Percentiles rank a stretch among this genome's conserved stretches.
phyloP scores from a whole-genome alignment of 2,888 invertebrate species.

The Zele albiditarsus region DNA sequence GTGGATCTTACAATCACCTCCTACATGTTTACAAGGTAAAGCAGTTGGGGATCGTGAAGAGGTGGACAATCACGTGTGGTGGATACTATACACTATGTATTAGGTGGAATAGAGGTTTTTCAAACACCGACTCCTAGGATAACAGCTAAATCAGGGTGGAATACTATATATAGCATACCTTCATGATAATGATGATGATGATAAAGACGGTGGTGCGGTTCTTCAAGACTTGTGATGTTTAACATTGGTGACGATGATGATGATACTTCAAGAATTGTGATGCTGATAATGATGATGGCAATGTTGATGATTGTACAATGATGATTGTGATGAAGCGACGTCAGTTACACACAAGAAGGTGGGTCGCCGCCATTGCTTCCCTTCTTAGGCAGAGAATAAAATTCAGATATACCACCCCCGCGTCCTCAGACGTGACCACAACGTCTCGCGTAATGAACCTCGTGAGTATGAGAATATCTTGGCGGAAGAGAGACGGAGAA shows the following conservation, averaged over 20 bases:
- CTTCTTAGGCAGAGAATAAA: slow-evolving; percentile 4
- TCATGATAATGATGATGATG: slow-evolving; percentile 32
- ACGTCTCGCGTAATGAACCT: slow-evolving; percentile 64
- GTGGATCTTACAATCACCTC: slow-evolving; percentile 25
- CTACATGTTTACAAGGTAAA: slow-evolving; percentile 32
- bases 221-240: slow-evolving; percentile 41
- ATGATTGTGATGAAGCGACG: slow-evolving; percentile 55
- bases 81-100: neutral
- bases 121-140: neutral
- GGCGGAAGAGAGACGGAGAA: neutral
- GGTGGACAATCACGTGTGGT: slow-evolving; percentile 33
- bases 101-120: neutral
- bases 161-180: slow-evolving; percentile 44
- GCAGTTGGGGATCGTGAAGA: slow-evolving; percentile 32
- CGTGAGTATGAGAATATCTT: slow-evolving; percentile 43
- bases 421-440: slow-evolving; percentile 62
- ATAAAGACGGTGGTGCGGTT: slow-evolving; percentile 31
- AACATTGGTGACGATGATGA: slow-evolving; percentile 46
- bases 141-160: slow-evolving; percentile 21
- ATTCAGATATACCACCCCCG: slow-evolving; percentile 55
- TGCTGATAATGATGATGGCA: slow-evolving; percentile 27
- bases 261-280: slow-evolving; percentile 33
- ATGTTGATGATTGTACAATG: slow-evolving; percentile 44
- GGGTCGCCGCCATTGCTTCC: slow-evolving; percentile 58
- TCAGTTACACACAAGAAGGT: slow-evolving; percentile 59